A percentile compares a stretch with the other conserved stretches of the same genome.
These are phyloP conservation scores for Chanos chanos DNA, from an alignment of 2,797 vertebrate genomes.

Conservation along the genomic window DNA sequence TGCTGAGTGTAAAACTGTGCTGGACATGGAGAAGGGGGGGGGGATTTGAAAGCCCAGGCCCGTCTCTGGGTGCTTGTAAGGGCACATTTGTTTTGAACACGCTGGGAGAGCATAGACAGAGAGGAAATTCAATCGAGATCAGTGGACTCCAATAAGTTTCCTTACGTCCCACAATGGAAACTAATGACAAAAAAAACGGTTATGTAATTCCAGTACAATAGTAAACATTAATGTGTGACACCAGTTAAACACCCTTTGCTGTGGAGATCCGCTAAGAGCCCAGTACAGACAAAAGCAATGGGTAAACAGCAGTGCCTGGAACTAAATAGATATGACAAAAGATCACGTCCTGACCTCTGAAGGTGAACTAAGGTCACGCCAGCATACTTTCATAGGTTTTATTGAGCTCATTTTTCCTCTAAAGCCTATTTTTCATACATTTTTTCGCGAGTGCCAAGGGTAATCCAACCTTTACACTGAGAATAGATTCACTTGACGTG, in stretches of 20 bases:
- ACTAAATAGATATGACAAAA: conserved; percentile 51
- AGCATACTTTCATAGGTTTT: too few relatives aligned
- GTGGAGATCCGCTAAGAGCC: conserved; percentile 51
- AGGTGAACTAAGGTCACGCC: too few relatives aligned
- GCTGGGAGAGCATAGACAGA: conserved; percentile 35
- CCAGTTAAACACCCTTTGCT: conserved; percentile 52
- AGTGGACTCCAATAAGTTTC: too few relatives aligned
- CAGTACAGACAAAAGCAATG: conserved; percentile 57
- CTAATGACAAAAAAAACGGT: conserved; percentile 51
- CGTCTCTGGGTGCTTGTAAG: conserved; percentile 59
- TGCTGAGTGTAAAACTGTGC: conserved; percentile 58
- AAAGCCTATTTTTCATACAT: too few relatives aligned
- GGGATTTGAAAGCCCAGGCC: conserved; percentile 56
- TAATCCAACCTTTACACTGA: too few relatives aligned
- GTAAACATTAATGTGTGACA: conserved; percentile 60
- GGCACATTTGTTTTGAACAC: conserved; percentile 47
- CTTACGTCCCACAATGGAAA: conserved; percentile 60
- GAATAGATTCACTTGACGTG: too few relatives aligned
- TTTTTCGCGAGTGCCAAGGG: too few relatives aligned
- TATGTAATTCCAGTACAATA: conserved; percentile 54
- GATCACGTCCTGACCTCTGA: too few relatives aligned
- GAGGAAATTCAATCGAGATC: conserved; percentile 56
- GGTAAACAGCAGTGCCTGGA: conserved; percentile 66
- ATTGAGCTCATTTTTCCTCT: too few relatives aligned
- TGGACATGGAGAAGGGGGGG: conserved; percentile 64